Evolutionary conservation across 2,797 vertebrate genomes (phyloP).

Genomic region (Helostoma temminkii): DNA sequence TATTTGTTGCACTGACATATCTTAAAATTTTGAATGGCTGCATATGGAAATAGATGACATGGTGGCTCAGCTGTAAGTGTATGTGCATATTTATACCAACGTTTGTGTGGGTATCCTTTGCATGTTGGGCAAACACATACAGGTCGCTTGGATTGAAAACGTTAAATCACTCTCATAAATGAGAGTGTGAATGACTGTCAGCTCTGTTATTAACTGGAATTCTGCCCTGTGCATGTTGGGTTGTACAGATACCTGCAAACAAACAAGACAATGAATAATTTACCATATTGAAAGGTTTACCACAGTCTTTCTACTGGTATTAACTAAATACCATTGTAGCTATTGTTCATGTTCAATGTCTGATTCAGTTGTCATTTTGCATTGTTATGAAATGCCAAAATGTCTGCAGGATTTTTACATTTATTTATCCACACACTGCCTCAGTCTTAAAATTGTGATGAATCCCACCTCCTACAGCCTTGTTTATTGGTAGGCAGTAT

Average conservation of each 20-base stretch:
- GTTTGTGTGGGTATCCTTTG: conserved; percentile 39
- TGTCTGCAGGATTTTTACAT: conserved; percentile 43
- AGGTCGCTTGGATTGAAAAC: conserved; percentile 35
- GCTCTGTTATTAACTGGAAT: conserved; percentile 45
- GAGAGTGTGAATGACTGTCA: conserved; percentile 44
- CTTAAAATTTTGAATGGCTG: conserved; percentile 23
- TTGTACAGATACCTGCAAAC: conserved; percentile 40
- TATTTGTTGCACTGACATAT: conserved; percentile 18
- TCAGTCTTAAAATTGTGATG: conserved; percentile 49
- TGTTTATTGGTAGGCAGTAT: conserved; percentile 36
- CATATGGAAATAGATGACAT: conserved; percentile 29
- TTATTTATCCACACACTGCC: conserved; percentile 43
- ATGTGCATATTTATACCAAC: conserved; percentile 52
- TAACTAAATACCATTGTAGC: conserved; percentile 45
- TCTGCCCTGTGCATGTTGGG: conserved; percentile 31
- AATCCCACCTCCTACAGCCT: conserved; percentile 41
- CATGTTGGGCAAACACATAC: conserved; percentile 54
- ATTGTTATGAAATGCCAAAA: conserved; percentile 58
- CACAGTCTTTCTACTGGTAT: conserved; percentile 38
- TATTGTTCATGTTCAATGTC: conserved; percentile 48
- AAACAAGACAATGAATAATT: conserved; percentile 58
- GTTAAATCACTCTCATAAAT: conserved; percentile 47
- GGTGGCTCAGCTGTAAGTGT: conserved; percentile 5
- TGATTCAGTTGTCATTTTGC: conserved; percentile 53
- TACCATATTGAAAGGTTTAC: conserved; percentile 49